Evolutionary conservation across 2,113 vertebrate species (phyloP).

Genomic region (Corvus cornix): DNA sequence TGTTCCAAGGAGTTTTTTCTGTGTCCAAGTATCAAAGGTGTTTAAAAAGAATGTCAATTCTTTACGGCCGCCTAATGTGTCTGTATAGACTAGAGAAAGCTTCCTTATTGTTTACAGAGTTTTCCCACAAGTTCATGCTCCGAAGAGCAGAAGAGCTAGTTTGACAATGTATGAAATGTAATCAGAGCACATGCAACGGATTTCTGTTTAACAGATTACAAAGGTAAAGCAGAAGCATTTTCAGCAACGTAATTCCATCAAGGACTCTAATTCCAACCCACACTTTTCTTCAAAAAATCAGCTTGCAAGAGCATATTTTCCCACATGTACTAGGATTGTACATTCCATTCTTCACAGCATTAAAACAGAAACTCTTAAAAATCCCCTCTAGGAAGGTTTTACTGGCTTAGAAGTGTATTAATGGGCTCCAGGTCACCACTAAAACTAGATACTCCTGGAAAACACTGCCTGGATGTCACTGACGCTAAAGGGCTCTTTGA

Average conservation of each 20-base stretch:
- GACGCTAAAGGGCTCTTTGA: neutral
- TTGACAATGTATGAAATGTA: rapidly evolving
- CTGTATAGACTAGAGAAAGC: neutral
- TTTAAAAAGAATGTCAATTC: neutral
- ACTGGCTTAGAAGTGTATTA: neutral
- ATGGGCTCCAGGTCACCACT: neutral
- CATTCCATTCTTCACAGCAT: neutral
- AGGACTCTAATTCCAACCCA: neutral
- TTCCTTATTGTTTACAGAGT: neutral
- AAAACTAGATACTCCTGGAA: neutral
- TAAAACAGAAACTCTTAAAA: neutral
- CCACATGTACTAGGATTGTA: neutral
- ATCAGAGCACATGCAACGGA: neutral
- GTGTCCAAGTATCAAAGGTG: neutral
- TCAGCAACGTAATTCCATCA: neutral
- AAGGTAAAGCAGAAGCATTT: neutral
- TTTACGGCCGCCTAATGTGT: neutral
- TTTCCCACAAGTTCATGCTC: neutral
- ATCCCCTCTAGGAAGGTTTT: neutral
- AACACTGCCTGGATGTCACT: neutral
- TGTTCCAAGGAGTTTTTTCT: neutral
- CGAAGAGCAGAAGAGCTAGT: neutral
- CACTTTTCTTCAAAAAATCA: neutral
- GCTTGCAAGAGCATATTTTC: neutral
- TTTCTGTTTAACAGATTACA: neutral